These are phyloP conservation scores for Julus scandinavius DNA, from an alignment of 2,888 invertebrate species.

Conservation along the genomic window DNA sequence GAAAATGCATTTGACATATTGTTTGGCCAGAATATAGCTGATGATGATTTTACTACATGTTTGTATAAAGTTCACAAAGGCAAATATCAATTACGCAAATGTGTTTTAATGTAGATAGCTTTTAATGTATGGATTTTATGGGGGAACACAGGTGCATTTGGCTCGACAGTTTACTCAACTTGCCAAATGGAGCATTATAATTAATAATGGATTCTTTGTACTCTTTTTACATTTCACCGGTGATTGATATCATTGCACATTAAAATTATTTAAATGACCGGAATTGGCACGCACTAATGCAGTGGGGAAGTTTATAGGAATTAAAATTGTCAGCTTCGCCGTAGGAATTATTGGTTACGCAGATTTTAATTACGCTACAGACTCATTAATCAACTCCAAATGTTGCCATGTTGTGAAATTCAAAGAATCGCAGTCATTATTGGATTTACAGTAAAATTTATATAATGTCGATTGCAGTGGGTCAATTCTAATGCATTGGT, in stretches of 20 bases:
- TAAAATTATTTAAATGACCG: conserved; percentile 30
- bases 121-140: neutral
- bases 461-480: neutral
- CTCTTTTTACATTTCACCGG: neutral
- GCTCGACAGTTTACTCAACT: neutral
- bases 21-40: too few species aligned
- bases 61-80: neutral
- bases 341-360: neutral
- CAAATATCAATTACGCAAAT: neutral
- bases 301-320: neutral
- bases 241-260: conserved; percentile 19
- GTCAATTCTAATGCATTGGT: neutral
- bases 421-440: neutral
- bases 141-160: conserved; percentile 1
- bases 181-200: neutral
- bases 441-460: neutral
- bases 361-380: neutral
- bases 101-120: neutral
- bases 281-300: neutral
- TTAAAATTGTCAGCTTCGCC: neutral
- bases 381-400: conserved; percentile 10
- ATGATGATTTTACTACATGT: neutral
- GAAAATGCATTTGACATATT: too few species aligned
- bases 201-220: neutral
- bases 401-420: neutral